Percentiles rank a stretch among this genome's conserved stretches.
Conservation (phyloP, 2,797 vertebrate species). For the Nannoperca obscura region DNA sequence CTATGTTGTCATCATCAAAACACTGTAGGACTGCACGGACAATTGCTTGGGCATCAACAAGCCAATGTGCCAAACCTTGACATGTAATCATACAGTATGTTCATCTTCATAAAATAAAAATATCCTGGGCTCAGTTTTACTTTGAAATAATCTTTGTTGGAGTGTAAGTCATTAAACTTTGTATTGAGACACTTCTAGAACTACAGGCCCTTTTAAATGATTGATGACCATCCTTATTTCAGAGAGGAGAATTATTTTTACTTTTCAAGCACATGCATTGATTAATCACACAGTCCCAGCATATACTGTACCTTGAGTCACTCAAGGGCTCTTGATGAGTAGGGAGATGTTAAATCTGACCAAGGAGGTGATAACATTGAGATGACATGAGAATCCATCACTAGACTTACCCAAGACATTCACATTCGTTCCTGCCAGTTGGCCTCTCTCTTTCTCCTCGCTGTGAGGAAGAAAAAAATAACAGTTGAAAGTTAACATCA, state of each 20-base stretch:
- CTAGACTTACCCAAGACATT: conserved; percentile 89
- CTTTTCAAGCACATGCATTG: conserved; percentile 20
- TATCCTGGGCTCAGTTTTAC: conserved; percentile 15
- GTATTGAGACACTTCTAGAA: conserved; percentile 31
- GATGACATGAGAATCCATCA: conserved; percentile 18
- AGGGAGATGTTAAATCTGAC: conserved; percentile 20
- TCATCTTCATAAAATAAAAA: conserved; percentile 29
- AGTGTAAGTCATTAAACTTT: conserved; percentile 26
- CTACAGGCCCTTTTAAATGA: conserved; percentile 20
- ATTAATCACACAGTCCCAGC: conserved; percentile 31
- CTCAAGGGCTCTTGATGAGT: conserved; percentile 14
- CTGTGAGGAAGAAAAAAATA: conserved; percentile 75
- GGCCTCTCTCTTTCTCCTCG: conserved; percentile 88
- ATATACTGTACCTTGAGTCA: neutral
- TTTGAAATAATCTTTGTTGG: conserved; percentile 14
- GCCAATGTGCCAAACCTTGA: neutral
- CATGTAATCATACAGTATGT: neutral
- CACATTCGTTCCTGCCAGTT: conserved; percentile 85
- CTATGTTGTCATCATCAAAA: conserved; percentile 8
- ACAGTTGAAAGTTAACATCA: neutral
- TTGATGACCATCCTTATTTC: conserved; percentile 31
- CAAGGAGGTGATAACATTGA: conserved; percentile 15
- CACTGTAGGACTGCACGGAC: neutral
- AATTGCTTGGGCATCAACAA: conserved; percentile 6
- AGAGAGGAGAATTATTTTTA: neutral